Base-by-base conservation (phyloP, 2,888 invertebrate species). In the Agrochola litura region DNA sequence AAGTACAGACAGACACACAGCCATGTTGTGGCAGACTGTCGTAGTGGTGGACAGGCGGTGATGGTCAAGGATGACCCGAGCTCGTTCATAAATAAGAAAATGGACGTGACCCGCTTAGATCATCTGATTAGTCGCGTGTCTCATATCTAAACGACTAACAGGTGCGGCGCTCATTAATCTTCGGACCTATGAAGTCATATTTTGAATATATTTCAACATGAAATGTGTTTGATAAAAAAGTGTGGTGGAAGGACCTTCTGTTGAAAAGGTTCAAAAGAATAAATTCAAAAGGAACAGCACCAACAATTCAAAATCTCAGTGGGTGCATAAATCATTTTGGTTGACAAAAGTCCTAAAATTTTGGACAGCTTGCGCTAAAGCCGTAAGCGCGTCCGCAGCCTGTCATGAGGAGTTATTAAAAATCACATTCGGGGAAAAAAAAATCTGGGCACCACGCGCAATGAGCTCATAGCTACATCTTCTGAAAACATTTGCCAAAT, bases 21-120 rank as follows among this genome's bases (percentile, higher is more conserved):
- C 8, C 49, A 22, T 12, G 30, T 8, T 10, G 60, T n/a, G 30
- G 41, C 54, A 10, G 74, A 9, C 22, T 22, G 43, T 41, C 37
- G 52, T 6, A 8, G 6, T 12, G 22, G 49, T 16, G 43, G 25
- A 16, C 8, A 6, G n/a, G 30, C 49, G 77, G 69, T 52, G 81
- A 76, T 69, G 89, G 85, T 82, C 85, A 79, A 85, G 79, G 79
- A 79, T 67, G 77, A 9, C 52, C 65, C 9, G 52, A 41, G 41
- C 58, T 78, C 72, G 70, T 69, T 66, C 67, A 63, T 81, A 54
- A 68, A 73, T 76, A 79, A 83, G 65, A 79, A 81, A 73, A 81
- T 78, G 63, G 76, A 49, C 73, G 41, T 79, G 82, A 79, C 79
- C 86, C 56, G 77, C 77, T 87, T 79, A 81, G 77, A 80, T 73